Conservation (phyloP, 2,888 invertebrate genomes). For the Temnothorax rugatulus region DNA sequence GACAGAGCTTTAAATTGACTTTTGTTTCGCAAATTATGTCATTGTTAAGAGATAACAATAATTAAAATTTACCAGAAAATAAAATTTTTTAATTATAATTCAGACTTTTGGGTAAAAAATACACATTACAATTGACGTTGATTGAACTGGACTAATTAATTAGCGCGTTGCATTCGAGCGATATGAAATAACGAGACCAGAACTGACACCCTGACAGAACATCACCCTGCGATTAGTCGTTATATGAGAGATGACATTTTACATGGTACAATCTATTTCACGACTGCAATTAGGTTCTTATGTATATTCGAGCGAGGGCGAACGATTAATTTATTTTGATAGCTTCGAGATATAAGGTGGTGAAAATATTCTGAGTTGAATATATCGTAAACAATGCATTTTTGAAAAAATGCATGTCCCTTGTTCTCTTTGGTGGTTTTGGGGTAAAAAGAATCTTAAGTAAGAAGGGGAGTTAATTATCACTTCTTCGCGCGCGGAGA, state of each 20-base stretch:
- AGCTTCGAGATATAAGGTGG: background rate
- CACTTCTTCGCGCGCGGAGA: too few species aligned
- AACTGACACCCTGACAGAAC: too few species aligned
- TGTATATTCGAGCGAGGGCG: slow-evolving; percentile 54
- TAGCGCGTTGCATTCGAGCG: background rate
- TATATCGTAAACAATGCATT: too few species aligned
- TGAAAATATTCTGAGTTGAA: background rate
- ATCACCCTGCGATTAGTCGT: background rate
- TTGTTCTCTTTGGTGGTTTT: too few species aligned
- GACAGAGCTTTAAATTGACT: background rate
- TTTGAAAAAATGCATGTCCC: too few species aligned
- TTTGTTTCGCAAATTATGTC: background rate
- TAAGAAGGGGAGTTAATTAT: too few species aligned
- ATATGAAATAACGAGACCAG: background rate
- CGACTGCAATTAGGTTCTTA: slow-evolving; percentile 24
- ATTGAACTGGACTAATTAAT: slow-evolving; percentile 6
- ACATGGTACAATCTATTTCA: slow-evolving; percentile 24
- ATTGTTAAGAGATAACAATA: background rate
- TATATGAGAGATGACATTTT: slow-evolving; percentile 12
- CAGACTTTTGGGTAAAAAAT: background rate
- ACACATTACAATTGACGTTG: background rate
- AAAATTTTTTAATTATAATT: background rate
- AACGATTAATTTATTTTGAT: slow-evolving; percentile 59
- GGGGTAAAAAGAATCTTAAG: too few species aligned
- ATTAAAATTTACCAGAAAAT: background rate